Percentiles rank a stretch among this genome's conserved stretches.
Conservation (phyloP, 2,797 vertebrate genomes). For the Somateria mollissima region DNA sequence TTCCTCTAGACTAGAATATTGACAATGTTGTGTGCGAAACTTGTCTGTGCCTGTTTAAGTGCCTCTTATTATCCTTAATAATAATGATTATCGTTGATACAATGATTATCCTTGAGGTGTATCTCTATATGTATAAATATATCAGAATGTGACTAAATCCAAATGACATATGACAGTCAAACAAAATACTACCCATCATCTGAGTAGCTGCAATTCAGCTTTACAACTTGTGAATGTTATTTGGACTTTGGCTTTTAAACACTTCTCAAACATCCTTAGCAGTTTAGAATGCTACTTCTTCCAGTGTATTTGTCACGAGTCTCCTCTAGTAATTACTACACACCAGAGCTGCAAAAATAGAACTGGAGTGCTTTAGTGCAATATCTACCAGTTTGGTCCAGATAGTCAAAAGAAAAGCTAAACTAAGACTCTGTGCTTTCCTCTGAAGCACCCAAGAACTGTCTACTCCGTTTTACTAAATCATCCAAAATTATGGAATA, state of each 20-base stretch:
- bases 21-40: background rate
- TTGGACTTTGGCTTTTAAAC: background rate
- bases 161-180: background rate
- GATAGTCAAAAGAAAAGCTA: background rate
- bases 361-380: background rate
- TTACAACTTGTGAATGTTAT: background rate
- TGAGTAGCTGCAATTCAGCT: background rate
- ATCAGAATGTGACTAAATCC: accelerated
- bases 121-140: background rate
- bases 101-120: background rate
- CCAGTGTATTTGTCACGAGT: background rate
- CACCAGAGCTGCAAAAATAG: background rate
- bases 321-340: background rate
- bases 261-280: background rate
- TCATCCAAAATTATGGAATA: accelerated
- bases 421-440: background rate
- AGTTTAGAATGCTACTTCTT: background rate
- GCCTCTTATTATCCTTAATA: background rate
- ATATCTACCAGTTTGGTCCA: accelerated
- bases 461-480: background rate
- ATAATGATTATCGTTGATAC: background rate
- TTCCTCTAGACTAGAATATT: background rate
- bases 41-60: background rate
- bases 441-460: background rate
- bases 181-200: background rate